These are phyloP conservation scores for Epinephelus moara DNA, from an alignment of 2,113 vertebrate species.

Conservation along the genomic window DNA sequence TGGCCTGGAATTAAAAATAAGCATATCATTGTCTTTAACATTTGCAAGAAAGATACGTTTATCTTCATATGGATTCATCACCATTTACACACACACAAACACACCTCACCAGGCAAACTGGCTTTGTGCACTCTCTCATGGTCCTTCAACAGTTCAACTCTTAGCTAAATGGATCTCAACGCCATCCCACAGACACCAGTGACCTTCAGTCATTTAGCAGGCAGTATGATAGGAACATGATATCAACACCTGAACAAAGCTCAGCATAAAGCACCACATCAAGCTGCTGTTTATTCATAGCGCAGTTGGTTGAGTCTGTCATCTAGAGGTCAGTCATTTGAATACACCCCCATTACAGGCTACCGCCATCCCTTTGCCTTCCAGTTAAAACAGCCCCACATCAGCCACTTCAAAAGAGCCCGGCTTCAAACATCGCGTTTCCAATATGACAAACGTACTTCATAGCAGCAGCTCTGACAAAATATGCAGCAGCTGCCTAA, in stretches of 20 bases:
- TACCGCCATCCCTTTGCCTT: constrained; percentile 76
- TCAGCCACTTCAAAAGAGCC: constrained; percentile 81
- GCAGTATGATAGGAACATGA: constrained; percentile 74
- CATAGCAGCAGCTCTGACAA: constrained; percentile 76
- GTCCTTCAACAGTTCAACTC: constrained; percentile 54
- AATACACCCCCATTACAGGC: constrained; percentile 80
- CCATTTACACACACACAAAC: constrained; percentile 24
- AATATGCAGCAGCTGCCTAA: constrained; percentile 84
- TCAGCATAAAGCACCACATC: constrained; percentile 60
- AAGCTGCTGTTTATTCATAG: constrained; percentile 78
- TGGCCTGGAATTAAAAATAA: not conserved
- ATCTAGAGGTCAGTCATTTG: constrained; percentile 84
- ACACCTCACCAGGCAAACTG: constrained; percentile 29
- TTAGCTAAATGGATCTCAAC: constrained; percentile 65
- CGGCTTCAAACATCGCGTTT: constrained; percentile 79
- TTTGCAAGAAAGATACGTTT: not conserved
- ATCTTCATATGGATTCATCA: constrained; percentile 52
- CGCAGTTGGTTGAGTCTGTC: constrained; percentile 74
- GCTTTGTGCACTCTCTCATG: constrained; percentile 54
- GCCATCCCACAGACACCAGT: constrained; percentile 61
- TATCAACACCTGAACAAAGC: constrained; percentile 79
- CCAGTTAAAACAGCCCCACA: constrained; percentile 78
- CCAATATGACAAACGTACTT: constrained; percentile 80
- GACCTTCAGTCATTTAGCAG: constrained; percentile 80
- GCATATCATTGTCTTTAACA: constrained; percentile 25